Evolutionary conservation across 2,797 vertebrate species (phyloP).

Genomic region (Hephaestus fuliginosus): DNA sequence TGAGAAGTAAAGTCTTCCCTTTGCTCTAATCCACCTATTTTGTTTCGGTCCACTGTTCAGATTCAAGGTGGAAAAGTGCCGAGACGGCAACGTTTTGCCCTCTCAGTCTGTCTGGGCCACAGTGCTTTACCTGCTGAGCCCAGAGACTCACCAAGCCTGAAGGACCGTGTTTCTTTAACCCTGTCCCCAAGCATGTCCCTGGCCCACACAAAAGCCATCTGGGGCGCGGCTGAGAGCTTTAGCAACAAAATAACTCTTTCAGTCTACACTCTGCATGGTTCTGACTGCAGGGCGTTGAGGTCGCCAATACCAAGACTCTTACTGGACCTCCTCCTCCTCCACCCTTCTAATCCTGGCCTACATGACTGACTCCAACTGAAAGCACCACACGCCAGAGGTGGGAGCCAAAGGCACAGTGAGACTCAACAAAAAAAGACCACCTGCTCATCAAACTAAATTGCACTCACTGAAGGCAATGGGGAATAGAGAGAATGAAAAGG

Average conservation of each 20-base stretch:
- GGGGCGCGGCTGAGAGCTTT: conserved; percentile 74
- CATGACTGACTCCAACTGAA: conserved; percentile 75
- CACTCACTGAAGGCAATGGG: conserved; percentile 72
- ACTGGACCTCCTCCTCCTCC: conserved; percentile 66
- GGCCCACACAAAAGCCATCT: conserved; percentile 80
- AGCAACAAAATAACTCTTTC: conserved; percentile 79
- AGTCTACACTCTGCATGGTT: conserved; percentile 73
- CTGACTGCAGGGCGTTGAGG: conserved; percentile 70
- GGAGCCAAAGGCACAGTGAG: conserved; percentile 73
- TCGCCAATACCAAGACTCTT: conserved; percentile 65
- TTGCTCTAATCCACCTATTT: conserved; percentile 67
- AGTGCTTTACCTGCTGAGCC: conserved; percentile 83
- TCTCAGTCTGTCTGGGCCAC: conserved; percentile 68
- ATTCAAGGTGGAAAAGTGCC: conserved; percentile 74
- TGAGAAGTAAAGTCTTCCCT: conserved; percentile 43
- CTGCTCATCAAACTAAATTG: conserved; percentile 89
- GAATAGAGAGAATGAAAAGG: conserved; percentile 68
- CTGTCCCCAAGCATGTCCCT: conserved; percentile 66
- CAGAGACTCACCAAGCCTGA: conserved; percentile 69
- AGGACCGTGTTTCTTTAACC: conserved; percentile 64
- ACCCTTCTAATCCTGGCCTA: conserved; percentile 76
- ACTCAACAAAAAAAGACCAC: conserved; percentile 80
- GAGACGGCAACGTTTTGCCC: conserved; percentile 68
- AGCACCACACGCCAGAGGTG: conserved; percentile 74
- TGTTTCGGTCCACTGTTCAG: conserved; percentile 53